Evolutionary conservation across 2,888 invertebrate species (phyloP).

Genomic region (Pollenia angustigena): DNA sequence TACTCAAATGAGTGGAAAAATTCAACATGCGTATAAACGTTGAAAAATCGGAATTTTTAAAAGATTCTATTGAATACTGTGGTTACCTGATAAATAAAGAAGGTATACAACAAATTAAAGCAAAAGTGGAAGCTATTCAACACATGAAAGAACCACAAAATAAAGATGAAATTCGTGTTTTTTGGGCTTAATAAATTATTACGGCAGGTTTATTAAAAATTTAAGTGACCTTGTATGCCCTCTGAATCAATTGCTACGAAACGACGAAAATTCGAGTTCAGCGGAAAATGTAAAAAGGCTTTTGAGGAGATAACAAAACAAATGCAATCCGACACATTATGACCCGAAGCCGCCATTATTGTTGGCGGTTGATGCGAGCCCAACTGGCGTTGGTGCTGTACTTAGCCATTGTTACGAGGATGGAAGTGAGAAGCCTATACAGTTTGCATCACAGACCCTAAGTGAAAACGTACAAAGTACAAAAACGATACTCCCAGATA

Average conservation of each 20-base stretch:
- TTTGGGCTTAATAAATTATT: too few species aligned
- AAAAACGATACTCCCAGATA: conserved; percentile 76
- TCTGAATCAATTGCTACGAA: too few species aligned
- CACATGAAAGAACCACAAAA: not conserved
- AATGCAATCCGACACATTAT: too few species aligned
- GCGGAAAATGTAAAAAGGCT: too few species aligned
- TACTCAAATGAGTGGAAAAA: conserved; percentile 72
- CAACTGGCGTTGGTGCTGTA: too few species aligned
- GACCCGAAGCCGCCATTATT: too few species aligned
- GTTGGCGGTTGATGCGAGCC: too few species aligned
- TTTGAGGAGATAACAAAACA: too few species aligned
- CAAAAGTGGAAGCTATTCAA: conserved; percentile 74
- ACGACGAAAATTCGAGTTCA: too few species aligned
- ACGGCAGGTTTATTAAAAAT: too few species aligned
- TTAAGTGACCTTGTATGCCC: too few species aligned
- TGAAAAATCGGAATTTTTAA: conserved; percentile 76
- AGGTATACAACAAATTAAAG: conserved; percentile 75
- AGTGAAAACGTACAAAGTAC: conserved; percentile 75
- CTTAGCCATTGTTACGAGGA: too few species aligned
- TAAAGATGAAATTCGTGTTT: not conserved
- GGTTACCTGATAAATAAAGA: conserved; percentile 75
- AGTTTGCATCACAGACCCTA: conserved; percentile 80
- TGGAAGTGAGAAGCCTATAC: conserved; percentile 75
- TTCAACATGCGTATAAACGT: conserved; percentile 76
- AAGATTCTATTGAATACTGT: conserved; percentile 75